Evolutionary conservation across 1,140 invertebrate species (phyloP).

Genomic region (Lucilia cuprina): DNA sequence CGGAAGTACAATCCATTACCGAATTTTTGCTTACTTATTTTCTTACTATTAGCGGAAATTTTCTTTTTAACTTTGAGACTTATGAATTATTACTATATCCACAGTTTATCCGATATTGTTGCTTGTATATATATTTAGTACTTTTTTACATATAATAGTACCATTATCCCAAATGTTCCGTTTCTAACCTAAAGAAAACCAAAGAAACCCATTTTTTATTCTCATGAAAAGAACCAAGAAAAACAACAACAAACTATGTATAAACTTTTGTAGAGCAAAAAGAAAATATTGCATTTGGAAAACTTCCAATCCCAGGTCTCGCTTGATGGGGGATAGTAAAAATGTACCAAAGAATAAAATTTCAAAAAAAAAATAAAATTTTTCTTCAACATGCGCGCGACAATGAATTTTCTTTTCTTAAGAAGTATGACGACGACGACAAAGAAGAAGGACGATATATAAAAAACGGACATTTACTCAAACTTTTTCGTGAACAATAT

Average conservation of each 20-base stretch:
- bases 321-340: not conserved
- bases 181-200: not conserved
- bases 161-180: too few relatives aligned
- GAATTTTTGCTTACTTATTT: too few relatives aligned
- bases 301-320: slow-evolving; percentile 26
- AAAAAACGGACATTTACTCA: slow-evolving; percentile 8
- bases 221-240: not conserved
- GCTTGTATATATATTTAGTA: too few relatives aligned
- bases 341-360: not conserved
- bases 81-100: too few relatives aligned
- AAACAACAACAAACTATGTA: not conserved
- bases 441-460: not conserved
- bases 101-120: too few relatives aligned
- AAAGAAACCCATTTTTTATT: not conserved
- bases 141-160: too few relatives aligned
- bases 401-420: slow-evolving; percentile 30
- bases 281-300: slow-evolving; percentile 27
- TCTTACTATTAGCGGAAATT: too few relatives aligned
- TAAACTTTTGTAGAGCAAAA: not conserved
- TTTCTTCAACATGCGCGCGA: slow-evolving; percentile 21
- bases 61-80: too few relatives aligned
- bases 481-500: not conserved
- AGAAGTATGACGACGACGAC: not conserved
- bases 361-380: not conserved
- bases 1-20: too few relatives aligned